phyloP scores from a whole-genome alignment of 2,888 invertebrate genomes.

The Emmelina monodactyla region DNA sequence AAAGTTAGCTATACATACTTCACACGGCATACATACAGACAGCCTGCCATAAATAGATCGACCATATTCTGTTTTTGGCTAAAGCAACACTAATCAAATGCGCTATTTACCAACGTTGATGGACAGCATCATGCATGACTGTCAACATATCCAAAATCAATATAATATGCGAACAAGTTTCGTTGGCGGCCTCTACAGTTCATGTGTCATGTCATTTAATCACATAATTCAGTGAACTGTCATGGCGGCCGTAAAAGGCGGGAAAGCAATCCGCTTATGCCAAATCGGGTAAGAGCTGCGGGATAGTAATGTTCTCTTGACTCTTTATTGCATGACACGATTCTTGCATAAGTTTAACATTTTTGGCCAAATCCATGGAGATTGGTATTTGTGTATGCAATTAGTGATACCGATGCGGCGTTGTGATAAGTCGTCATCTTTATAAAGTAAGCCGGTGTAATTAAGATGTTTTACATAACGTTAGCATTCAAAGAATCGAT shows the following conservation, averaged over 20 bases:
- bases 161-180: slow-evolving; percentile 35
- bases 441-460: too few species aligned
- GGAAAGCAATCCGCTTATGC: slow-evolving; percentile 61
- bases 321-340: slow-evolving; percentile 48
- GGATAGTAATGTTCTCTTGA: slow-evolving; percentile 45
- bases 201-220: slow-evolving; percentile 46
- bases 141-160: slow-evolving; percentile 32
- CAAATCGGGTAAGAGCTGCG: slow-evolving; percentile 42
- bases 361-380: slow-evolving; percentile 1
- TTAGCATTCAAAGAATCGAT: too few species aligned
- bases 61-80: slow-evolving; percentile 33
- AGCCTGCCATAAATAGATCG: background rate
- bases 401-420: background rate
- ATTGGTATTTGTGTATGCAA: background rate
- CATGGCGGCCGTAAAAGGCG: slow-evolving; percentile 59
- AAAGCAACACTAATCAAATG: slow-evolving; percentile 41
- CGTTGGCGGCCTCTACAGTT: slow-evolving; percentile 22
- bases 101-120: slow-evolving; percentile 30
- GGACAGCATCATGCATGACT: slow-evolving; percentile 35
- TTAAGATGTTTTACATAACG: too few species aligned
- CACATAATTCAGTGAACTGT: slow-evolving; percentile 60
- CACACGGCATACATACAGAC: too few species aligned
- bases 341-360: slow-evolving; percentile 29
- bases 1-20: background rate
- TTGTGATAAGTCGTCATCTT: background rate